Percentiles rank a stretch among this genome's conserved stretches.
phyloP scores from a whole-genome alignment of 1,140 invertebrate species.

The Hyles euphorbiae region DNA sequence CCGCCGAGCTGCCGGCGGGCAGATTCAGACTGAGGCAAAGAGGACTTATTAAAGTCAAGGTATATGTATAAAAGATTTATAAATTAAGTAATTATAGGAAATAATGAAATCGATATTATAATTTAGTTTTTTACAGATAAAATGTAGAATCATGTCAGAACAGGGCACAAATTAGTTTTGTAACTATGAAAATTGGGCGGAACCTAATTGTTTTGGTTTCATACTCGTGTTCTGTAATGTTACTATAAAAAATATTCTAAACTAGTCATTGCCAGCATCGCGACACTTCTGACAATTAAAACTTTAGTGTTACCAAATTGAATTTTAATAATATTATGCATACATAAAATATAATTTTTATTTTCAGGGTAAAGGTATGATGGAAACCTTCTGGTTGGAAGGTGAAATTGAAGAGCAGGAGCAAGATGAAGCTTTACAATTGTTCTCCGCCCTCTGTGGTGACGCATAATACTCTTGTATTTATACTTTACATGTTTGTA shows the following conservation, averaged over 20 bases:
- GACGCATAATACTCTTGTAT: slow-evolving; percentile 31
- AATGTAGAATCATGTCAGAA: no score
- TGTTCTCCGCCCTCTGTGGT: slow-evolving; percentile 57
- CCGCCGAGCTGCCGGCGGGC: slow-evolving; percentile 77
- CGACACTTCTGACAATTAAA: no score
- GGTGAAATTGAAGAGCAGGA: slow-evolving; percentile 71
- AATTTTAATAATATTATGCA: neutral
- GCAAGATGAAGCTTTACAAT: slow-evolving; percentile 57
- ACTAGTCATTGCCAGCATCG: no score
- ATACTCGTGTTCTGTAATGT: no score
- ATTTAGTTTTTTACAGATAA: no score
- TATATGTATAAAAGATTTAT: slow-evolving; percentile 11
- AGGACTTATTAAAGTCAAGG: slow-evolving; percentile 67
- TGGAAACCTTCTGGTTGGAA: slow-evolving; percentile 89
- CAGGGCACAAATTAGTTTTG: no score
- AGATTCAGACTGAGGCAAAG: slow-evolving; percentile 52
- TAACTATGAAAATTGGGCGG: no score
- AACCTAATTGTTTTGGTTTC: no score
- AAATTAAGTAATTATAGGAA: no score
- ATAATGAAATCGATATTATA: no score
- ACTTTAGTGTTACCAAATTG: no score
- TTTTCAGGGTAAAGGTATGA: slow-evolving; percentile 89
- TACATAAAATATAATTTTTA: slow-evolving; percentile 12
- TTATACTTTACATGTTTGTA: neutral
- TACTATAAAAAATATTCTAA: no score